phyloP scores from a whole-genome alignment of 37 sponge, comb jelly and placozoan genomes.

The Dysidea cf. avara region DNA sequence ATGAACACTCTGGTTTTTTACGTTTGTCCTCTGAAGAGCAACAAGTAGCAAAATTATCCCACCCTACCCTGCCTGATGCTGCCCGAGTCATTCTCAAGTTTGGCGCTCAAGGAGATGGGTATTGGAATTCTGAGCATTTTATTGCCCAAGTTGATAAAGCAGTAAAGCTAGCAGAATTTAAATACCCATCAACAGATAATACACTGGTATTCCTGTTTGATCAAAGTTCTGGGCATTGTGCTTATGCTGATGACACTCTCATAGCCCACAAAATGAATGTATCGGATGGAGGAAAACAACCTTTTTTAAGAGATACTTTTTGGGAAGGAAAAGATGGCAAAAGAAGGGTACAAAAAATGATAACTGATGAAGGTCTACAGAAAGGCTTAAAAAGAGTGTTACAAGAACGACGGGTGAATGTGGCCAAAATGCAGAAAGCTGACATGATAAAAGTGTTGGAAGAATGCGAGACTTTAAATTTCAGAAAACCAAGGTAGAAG shows the following conservation, averaged over 20 bases:
- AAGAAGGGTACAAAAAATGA: not conserved
- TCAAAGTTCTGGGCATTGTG: too few relatives aligned
- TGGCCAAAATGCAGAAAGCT: not conserved
- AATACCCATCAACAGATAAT: not conserved
- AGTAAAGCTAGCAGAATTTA: not conserved
- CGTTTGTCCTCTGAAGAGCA: constrained; percentile 6
- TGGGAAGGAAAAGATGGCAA: not conserved
- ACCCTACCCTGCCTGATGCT: not conserved
- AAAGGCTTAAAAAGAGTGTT: not conserved
- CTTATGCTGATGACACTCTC: too few relatives aligned
- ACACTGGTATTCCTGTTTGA: not conserved
- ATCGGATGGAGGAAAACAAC: too few relatives aligned
- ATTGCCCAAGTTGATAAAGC: too few relatives aligned
- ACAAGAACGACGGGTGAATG: not conserved
- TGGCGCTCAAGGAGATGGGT: constrained; percentile 32
- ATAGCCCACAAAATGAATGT: too few relatives aligned
- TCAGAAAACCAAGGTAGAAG: too few relatives aligned
- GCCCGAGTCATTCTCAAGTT: constrained; percentile 30
- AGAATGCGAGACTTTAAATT: not conserved
- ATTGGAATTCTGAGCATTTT: too few relatives aligned
- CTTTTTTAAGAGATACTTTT: not conserved
- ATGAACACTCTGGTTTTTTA: constrained; percentile 23
- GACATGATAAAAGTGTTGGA: not conserved
- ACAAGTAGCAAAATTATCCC: not conserved
- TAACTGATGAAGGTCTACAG: not conserved